Percentiles rank a stretch among this genome's conserved stretches.
Evolutionary conservation across 35 echinoderm and acorn worm genomes (phyloP).

Genomic region (Amphiura filiformis): DNA sequence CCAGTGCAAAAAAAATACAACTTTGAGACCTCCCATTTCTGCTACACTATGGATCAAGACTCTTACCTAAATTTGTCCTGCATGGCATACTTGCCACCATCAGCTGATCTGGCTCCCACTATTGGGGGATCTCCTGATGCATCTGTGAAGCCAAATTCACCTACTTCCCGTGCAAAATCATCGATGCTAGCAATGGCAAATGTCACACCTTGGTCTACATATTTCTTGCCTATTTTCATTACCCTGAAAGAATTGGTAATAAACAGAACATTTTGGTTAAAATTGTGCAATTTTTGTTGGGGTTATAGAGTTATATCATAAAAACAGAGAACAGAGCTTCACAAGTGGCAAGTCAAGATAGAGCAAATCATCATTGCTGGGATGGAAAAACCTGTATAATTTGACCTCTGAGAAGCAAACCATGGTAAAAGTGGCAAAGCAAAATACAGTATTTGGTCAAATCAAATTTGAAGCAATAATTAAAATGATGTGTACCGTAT

Average conservation of each 20-base stretch:
- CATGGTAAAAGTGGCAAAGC: too few species aligned
- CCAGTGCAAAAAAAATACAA: too few species aligned
- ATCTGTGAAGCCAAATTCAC: slow-evolving; percentile 30
- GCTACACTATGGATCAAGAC: too few species aligned
- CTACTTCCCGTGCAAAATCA: slow-evolving; percentile 39
- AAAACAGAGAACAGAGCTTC: neutral
- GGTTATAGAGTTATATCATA: neutral
- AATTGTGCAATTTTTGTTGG: neutral
- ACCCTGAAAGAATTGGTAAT: slow-evolving; percentile 47
- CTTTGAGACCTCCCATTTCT: too few species aligned
- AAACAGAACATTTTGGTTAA: neutral
- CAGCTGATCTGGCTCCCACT: slow-evolving; percentile 35
- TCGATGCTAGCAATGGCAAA: slow-evolving; percentile 57
- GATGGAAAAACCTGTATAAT: too few species aligned
- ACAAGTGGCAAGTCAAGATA: too few species aligned
- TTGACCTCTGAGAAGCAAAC: too few species aligned
- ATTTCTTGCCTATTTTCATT: slow-evolving; percentile 79
- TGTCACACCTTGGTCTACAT: slow-evolving; percentile 31
- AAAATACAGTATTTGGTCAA: too few species aligned
- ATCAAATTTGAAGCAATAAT: too few species aligned
- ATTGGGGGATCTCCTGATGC: neutral
- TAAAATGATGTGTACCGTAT: too few species aligned
- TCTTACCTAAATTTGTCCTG: slow-evolving; percentile 83
- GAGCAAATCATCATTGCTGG: too few species aligned
- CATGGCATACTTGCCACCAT: slow-evolving; percentile 81